Base-by-base conservation (phyloP, 30 jellyfish, hydroid and myxozoan genomes). In the Aurelia sp. region DNA sequence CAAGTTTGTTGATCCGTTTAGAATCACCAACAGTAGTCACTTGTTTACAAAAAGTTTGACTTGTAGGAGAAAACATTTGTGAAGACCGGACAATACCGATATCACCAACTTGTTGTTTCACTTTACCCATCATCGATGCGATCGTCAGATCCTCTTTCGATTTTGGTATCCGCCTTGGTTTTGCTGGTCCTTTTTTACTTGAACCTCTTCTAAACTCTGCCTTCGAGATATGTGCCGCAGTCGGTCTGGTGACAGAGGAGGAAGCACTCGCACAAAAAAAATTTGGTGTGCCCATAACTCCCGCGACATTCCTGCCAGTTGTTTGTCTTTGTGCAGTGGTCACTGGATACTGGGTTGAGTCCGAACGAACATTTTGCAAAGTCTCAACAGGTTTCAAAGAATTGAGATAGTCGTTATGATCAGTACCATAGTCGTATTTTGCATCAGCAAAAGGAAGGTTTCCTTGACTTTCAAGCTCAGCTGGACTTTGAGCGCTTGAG, bases 121-220 rank as follows among this genome's bases (percentile, higher is more conserved):
- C 89, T 31, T 69, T 65, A n/a, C 89, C 89, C 89, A 78, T 78
- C 89, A 78, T 78, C 37, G 89, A 78, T 10, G 89, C 89, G 16
- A 78, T 78, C 13, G 77, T 78, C 21, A 78, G 51, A 23, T 78
- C 89, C 44, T 78, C 89, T 44, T 78, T 62, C 9, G 89, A 30
- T 52, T 78, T 78, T 21, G 79, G 89, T 44, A 78, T 47, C 23
- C 89, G 89, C 59, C 50, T 78, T 41, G 77, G 73, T 57, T 78
- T 78, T 64, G 89, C 18, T 11, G 18, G 13, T 4, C 69, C 72
- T 35, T 63, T 78, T 44, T 64, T 78, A 23, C 60, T n/a, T 2
- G 72, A 13, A 17, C 31, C 58, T 64, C 64, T 78, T 59, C 68
- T 30, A 3, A 59, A n/a, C 69, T 13, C 69, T 21, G 33, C 69